Conservation (phyloP, 2,888 invertebrate genomes). For the Serripes groenlandicus region DNA sequence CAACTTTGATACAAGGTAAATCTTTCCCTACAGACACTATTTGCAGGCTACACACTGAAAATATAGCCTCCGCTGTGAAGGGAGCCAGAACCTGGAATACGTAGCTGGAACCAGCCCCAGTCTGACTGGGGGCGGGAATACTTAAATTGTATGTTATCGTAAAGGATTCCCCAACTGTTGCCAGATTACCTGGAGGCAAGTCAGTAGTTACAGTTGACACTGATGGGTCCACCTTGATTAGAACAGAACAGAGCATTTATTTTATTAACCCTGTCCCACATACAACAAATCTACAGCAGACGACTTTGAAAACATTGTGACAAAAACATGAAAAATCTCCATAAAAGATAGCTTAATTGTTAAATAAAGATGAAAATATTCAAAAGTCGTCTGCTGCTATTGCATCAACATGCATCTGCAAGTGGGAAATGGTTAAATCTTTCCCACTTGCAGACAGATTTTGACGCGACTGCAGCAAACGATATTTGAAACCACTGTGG, state of each 20-base stretch:
- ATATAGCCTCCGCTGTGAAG: slow-evolving; percentile 51
- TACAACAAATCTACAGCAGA: too few species aligned
- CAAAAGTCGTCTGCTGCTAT: too few species aligned
- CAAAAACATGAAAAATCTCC: too few species aligned
- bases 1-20: slow-evolving; percentile 66
- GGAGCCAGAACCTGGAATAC: slow-evolving; percentile 72
- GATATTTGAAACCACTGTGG: too few species aligned
- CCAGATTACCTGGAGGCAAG: background rate
- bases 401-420: too few species aligned
- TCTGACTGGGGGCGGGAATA: slow-evolving; percentile 43
- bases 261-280: too few species aligned
- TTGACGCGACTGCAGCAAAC: too few species aligned
- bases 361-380: too few species aligned
- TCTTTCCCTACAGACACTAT: slow-evolving; percentile 64
- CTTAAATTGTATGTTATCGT: slow-evolving; percentile 53
- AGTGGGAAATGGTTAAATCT: too few species aligned
- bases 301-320: too few species aligned
- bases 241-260: background rate
- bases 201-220: background rate
- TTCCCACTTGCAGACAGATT: too few species aligned
- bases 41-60: slow-evolving; percentile 66
- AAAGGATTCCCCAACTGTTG: slow-evolving; percentile 53
- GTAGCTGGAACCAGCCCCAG: slow-evolving; percentile 58
- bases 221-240: background rate
- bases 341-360: too few species aligned